Evolutionary conservation across 2,113 vertebrate genomes (phyloP), one percentile per base, ranked within the genome.

Genomic region (Varanus komodoensis): DNA sequence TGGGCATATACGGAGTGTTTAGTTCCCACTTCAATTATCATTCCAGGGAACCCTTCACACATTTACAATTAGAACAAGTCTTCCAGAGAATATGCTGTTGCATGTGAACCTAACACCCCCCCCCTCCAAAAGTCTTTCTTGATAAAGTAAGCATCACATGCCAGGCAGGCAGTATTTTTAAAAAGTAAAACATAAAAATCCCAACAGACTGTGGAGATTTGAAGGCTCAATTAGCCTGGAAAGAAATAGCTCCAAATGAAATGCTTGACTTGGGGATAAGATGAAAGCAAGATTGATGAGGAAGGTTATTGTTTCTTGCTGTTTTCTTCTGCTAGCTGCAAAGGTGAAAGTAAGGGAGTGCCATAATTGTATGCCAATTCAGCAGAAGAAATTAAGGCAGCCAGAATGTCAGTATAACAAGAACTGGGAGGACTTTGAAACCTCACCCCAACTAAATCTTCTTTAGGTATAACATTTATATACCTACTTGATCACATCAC

Each of bases 271-370:
- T 48, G 73, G 29, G 73, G 57, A 89, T 52, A 32, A 84, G 71
- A 84, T 27, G 38, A 57, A 77, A 84, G 32, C 27, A 32, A 71
- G 82, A 68, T 78, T 84, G 82, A 89, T 77, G 82, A 84, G 88
- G 57, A 52, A 77, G 88, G 54, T 89, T 77, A 89, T 84, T 48
- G 11, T 84, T 87, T 77, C 80, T 83, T 50, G 61, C 12, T 82
- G 64, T 82, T 88, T 87, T 68, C 75, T 79, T 64, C 69, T 48
- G 52, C 21, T 15, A 21, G 19, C 38, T 68, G 32, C 23, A 85
- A 54, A 89, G 61, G 32, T 84, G 44, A 50, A 79, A 77, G 38
- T 34, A 50, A 0, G 4, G 38, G 44, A 68, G 44, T 34, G 67
- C 32, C 23, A 52, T 68, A 64, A 64, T 32, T n/a, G 25, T 50